phyloP scores from a whole-genome alignment of 2,888 invertebrate species.

The Sepioteuthis lessoniana region DNA sequence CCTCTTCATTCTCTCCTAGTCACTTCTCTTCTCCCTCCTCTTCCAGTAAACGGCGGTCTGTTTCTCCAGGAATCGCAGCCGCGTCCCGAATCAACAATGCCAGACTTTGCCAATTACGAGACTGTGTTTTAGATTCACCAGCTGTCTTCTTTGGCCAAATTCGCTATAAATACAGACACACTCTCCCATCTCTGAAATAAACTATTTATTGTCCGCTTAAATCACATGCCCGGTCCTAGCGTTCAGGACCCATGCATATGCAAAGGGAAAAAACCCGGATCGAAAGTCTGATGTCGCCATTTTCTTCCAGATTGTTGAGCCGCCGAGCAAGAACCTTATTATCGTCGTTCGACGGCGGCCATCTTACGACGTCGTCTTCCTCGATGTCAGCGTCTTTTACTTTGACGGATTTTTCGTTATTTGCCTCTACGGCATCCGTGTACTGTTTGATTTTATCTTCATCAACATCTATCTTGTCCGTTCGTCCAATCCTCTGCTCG shows the following conservation, averaged over 20 bases:
- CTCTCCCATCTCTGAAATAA: background rate
- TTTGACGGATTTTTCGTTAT: background rate
- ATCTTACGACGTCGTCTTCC: background rate
- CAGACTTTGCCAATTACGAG: background rate
- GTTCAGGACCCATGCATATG: background rate
- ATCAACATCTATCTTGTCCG: conserved; percentile 33
- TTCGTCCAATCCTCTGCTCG: background rate
- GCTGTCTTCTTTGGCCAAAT: background rate
- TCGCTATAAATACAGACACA: background rate
- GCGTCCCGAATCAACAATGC: background rate
- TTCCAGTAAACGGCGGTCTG: too few relatives aligned
- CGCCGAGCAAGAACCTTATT: background rate
- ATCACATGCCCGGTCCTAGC: conserved; percentile 33
- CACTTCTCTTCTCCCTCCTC: too few relatives aligned
- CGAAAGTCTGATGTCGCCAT: conserved; percentile 10
- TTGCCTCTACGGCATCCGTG: background rate
- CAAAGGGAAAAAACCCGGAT: background rate
- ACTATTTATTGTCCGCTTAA: conserved; percentile 7
- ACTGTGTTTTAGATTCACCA: background rate
- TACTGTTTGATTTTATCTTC: background rate
- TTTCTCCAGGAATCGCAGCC: too few relatives aligned
- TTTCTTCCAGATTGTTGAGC: conserved; percentile 17
- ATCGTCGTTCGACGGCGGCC: background rate
- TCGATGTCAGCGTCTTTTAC: background rate
- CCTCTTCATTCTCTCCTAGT: too few relatives aligned